phyloP scores from a whole-genome alignment of 2,888 invertebrate genomes.

The Xestoiulus laeticollis region DNA sequence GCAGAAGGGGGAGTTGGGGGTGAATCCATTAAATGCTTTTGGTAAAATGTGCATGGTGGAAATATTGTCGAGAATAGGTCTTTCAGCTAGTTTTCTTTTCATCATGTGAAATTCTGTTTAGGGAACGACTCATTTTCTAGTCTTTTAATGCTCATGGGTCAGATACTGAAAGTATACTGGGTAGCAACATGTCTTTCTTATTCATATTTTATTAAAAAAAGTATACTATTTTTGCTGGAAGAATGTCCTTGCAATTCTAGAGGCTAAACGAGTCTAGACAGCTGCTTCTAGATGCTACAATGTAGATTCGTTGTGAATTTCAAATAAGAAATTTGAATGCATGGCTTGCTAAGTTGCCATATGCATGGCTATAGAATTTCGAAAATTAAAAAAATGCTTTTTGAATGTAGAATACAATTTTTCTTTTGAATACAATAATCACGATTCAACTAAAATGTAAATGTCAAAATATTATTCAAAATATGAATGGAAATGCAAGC shows the following conservation, averaged over 20 bases:
- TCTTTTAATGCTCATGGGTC: neutral
- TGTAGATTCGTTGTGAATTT: no score
- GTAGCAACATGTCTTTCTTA: neutral
- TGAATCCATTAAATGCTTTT: neutral
- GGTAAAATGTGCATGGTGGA: neutral
- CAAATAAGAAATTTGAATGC: no score
- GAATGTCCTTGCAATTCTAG: neutral
- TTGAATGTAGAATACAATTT: no score
- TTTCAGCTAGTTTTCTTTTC: conserved; percentile 12
- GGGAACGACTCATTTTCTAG: neutral
- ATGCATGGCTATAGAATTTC: no score
- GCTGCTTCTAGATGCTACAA: no score
- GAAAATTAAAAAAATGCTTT: no score
- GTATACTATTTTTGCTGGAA: neutral
- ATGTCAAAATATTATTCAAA: no score
- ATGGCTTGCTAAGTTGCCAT: no score
- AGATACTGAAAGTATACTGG: neutral
- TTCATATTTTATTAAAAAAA: neutral
- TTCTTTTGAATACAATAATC: no score
- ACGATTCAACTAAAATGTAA: no score
- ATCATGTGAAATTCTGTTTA: neutral
- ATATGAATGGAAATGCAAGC: no score
- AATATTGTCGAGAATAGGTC: neutral
- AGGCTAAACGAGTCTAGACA: neutral
- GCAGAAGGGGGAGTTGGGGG: neutral